Percentiles rank a stretch among this genome's conserved stretches.
These are phyloP conservation scores for Gobius niger DNA, from an alignment of 2,113 vertebrate genomes.

Conservation along the genomic window DNA sequence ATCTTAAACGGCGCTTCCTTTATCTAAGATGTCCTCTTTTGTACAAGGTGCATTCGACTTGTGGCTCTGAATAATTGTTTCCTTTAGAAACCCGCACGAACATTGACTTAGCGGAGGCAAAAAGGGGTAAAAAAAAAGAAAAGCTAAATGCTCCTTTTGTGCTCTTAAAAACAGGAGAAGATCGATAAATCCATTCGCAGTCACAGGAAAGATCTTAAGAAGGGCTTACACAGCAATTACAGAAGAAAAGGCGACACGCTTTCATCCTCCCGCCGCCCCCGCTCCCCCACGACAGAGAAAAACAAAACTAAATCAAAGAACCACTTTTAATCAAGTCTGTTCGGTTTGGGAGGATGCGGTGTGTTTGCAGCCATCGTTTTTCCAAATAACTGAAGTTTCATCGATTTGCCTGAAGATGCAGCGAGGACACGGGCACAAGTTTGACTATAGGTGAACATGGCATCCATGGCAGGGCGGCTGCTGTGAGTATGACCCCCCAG, in stretches of 20 bases:
- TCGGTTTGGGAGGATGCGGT: neutral
- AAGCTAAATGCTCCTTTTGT: slow-evolving; percentile 30
- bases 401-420: no score
- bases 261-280: slow-evolving; percentile 35
- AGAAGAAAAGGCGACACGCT: slow-evolving; percentile 25
- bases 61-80: slow-evolving; percentile 12
- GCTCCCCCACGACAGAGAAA: neutral
- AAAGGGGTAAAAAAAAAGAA: neutral
- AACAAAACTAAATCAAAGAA: neutral
- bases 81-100: slow-evolving; percentile 7
- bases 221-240: slow-evolving; percentile 51
- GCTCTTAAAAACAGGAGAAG: slow-evolving; percentile 40
- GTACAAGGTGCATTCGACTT: neutral
- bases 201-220: slow-evolving; percentile 32
- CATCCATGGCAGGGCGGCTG: no score
- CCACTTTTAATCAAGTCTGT: neutral
- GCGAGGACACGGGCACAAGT: no score
- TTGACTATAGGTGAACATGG: no score
- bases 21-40: no score
- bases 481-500: no score
- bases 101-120: slow-evolving; percentile 3
- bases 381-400: no score
- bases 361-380: no score
- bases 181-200: slow-evolving; percentile 56
- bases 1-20: no score